These are phyloP conservation scores for Marcusenius ussheri DNA, from an alignment of 2,113 vertebrate genomes.

Conservation along the genomic window DNA sequence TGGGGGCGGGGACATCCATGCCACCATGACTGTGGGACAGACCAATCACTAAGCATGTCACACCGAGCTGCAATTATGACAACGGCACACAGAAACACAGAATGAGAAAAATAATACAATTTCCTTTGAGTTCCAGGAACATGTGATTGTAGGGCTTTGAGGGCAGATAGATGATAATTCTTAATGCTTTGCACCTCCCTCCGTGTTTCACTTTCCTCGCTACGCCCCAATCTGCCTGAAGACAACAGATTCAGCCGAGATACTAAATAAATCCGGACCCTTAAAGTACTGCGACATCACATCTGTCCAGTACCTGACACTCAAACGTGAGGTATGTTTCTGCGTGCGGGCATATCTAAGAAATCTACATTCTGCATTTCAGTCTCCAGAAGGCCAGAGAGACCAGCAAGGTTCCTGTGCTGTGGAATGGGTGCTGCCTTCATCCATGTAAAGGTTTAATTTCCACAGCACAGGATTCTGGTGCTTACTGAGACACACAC, in stretches of 20 bases:
- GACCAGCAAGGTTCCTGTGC: neutral
- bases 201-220: neutral
- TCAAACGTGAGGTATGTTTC: neutral
- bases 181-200: constrained; percentile 12
- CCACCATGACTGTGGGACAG: constrained; percentile 21
- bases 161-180: constrained; percentile 11
- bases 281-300: neutral
- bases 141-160: constrained; percentile 14
- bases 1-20: neutral
- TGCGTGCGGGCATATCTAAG: neutral
- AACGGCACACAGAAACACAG: constrained; percentile 21
- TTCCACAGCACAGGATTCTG: neutral
- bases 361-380: neutral
- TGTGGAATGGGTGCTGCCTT: neutral
- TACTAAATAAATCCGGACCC: neutral
- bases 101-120: constrained; percentile 14
- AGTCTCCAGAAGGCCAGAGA: neutral
- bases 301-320: neutral
- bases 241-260: neutral
- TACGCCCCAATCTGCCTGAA: neutral
- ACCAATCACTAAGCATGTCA: constrained; percentile 37
- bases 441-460: neutral
- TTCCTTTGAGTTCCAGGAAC: constrained; percentile 20
- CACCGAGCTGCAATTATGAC: constrained; percentile 10
- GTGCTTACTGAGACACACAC: neutral